Percentiles rank a stretch among this genome's conserved stretches.
These are phyloP conservation scores for Podarcis lilfordi DNA, from an alignment of 2,797 vertebrate species.

Conservation along the genomic window DNA sequence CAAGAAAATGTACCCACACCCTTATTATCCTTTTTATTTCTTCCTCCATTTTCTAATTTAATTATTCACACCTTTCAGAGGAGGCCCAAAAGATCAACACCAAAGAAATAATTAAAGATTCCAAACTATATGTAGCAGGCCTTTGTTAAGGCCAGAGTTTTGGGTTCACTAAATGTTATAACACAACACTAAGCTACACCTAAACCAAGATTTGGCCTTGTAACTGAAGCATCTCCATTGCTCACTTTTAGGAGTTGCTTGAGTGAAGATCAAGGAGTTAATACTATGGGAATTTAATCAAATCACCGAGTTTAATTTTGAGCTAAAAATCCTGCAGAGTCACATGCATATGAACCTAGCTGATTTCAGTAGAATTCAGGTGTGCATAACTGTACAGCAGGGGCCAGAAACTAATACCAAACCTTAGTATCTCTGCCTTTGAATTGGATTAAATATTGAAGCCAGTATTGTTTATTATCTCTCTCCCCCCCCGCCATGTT, in stretches of 20 bases:
- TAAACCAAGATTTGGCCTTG: constrained; percentile 37
- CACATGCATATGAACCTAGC: background rate
- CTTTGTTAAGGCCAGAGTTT: constrained; percentile 45
- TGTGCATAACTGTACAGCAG: background rate
- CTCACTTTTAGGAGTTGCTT: background rate
- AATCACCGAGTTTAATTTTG: background rate
- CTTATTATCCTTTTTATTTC: constrained; percentile 50
- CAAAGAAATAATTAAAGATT: constrained; percentile 54
- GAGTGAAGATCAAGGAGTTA: constrained; percentile 13
- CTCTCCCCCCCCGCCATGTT: background rate
- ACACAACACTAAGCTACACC: constrained; percentile 47
- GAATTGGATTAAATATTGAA: background rate
- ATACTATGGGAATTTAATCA: constrained; percentile 16
- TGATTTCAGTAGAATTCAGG: background rate
- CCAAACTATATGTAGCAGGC: constrained; percentile 53
- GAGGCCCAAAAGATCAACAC: constrained; percentile 63
- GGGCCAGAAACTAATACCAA: background rate
- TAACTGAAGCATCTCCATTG: background rate
- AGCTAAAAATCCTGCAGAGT: background rate
- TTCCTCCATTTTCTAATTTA: constrained; percentile 62
- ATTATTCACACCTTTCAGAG: constrained; percentile 64
- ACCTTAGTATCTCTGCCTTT: background rate
- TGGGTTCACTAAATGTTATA: constrained; percentile 48
- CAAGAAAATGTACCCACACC: constrained; percentile 61
- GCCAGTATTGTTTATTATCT: background rate